Evolutionary conservation across 2,113 vertebrate species (phyloP).

Genomic region (Nothoprocta perdicaria): DNA sequence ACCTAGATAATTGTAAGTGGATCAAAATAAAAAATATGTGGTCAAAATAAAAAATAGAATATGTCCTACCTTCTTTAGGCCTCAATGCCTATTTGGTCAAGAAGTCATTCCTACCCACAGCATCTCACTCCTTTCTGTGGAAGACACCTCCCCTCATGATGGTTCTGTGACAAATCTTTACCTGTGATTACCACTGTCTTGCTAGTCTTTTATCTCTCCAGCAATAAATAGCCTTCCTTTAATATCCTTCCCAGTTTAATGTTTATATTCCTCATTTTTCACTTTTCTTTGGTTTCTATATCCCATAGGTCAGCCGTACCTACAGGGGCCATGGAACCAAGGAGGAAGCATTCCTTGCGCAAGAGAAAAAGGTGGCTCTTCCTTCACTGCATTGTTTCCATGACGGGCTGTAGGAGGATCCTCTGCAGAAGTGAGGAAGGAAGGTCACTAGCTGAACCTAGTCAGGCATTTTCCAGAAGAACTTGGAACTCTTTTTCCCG

Average conservation of each 20-base stretch:
- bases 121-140: not conserved
- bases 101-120: not conserved
- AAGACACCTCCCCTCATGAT: not conserved
- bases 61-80: not conserved
- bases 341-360: not conserved
- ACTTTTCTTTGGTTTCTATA: not conserved
- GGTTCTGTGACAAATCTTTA: not conserved
- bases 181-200: not conserved
- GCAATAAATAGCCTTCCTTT: not conserved
- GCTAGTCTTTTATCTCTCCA: not conserved
- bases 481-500: slow-evolving; percentile 1
- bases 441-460: not conserved
- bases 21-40: too few species aligned
- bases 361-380: not conserved
- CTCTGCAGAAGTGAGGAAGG: slow-evolving; percentile 14
- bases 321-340: not conserved
- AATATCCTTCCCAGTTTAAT: not conserved
- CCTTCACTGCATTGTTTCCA: not conserved
- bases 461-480: slow-evolving; percentile 21
- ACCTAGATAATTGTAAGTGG: not conserved
- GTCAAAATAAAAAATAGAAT: not conserved
- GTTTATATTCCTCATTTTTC: not conserved
- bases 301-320: not conserved
- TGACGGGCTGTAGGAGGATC: not conserved
- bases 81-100: not conserved